Base-by-base conservation (phyloP, 1,140 invertebrate species). In the Cardiocondyla obscurior region DNA sequence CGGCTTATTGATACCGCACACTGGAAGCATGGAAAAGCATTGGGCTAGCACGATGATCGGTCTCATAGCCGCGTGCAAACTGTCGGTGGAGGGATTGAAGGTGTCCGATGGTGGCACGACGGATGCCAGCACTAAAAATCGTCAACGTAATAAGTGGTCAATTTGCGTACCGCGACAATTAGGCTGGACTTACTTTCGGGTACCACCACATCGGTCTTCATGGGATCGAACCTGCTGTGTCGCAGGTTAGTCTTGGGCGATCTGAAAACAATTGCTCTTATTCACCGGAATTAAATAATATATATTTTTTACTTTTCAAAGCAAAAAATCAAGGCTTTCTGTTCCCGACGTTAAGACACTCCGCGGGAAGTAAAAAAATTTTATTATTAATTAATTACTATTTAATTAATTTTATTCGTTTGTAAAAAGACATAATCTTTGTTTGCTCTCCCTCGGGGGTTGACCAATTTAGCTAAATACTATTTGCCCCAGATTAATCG, bases 11-110 rank as follows among this genome's bases (percentile, higher is more conserved):
- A 94, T 82, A 2, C 94, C 94, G 36, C 90, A 89, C 1, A 95
- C 90, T 0, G 95, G 95, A 76, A 95, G 90, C 53, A 95, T 86
- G 55, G 92, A 93, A 19, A 95, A 95, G 46, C 91, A 94, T 74
- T 94, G 94, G 0, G 94, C 94, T 57, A 95, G 76, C 33, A 92
- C 91, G 28, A 94, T 92, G 22, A 95, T 93, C 0, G 94, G 94
- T 33, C 90, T 91, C 7, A 94, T 62, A 0, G 94, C 91, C 10
- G 91, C 81, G 76, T 94, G 93, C 8, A 95, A 87, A 55, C 92
- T 93, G 44, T 93, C 90, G 1, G 86, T 82, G n/a, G 70, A 36
- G 2, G 88, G 88, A 25, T 89, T 25, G 33, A 86, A 89, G 0
- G 25, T 22, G 10, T 16, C 46, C 10, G 49, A 51, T 0, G 84